Evolutionary conservation across 2,888 invertebrate genomes (phyloP), one percentile per base, ranked within the genome.

Genomic region (Caenorhabditis macrosperma): DNA sequence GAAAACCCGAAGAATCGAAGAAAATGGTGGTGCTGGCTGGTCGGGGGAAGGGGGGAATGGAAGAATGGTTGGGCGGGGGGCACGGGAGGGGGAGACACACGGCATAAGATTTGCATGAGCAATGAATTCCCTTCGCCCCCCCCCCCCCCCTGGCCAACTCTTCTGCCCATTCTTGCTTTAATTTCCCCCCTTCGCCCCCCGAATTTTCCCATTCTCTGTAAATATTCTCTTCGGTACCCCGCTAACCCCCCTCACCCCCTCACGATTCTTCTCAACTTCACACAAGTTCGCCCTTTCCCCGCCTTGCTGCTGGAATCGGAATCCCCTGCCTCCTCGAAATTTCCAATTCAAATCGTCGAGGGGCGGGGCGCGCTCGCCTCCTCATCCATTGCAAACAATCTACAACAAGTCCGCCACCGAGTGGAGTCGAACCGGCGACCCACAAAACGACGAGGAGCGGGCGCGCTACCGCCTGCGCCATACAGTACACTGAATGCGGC

Each of bases 61-160:
- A 46, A 63, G n/a, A 74, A 59, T 48, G 57, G n/a, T n/a, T 64
- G 38, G 66, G 67, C 52, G 59, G 60, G 54, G 22, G 54, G 24
- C 35, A 52, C 52, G n/a, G n/a, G n/a, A 60, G 22, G 54, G 41
- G 44, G 44, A 60, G 41, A 66, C 59, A 44, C 52, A 66, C 66
- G 66, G 77, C 77, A 77, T 77, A 77, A 77, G 77, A 77, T 77
- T 77, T 77, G 77, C 77, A 77, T 77, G 77, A 69, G 77, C 77
- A 77, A 77, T 77, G 77, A 77, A 77, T 77, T 77, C 67, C 55
- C 61, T 67, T 63, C 46, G 20, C 50, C 22, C 57, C 26, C 57
- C 57, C 44, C 33, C 15, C 41, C 48, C 33, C 64, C 24, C 50
- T 35, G 38, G 38, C 38, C 38, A n/a, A n/a, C n/a, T n/a, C 61